Percentiles rank a stretch among this genome's conserved stretches.
These are phyloP conservation scores for Hyperoodon ampullatus DNA, from an alignment of 2,113 vertebrate species.

Conservation along the genomic window DNA sequence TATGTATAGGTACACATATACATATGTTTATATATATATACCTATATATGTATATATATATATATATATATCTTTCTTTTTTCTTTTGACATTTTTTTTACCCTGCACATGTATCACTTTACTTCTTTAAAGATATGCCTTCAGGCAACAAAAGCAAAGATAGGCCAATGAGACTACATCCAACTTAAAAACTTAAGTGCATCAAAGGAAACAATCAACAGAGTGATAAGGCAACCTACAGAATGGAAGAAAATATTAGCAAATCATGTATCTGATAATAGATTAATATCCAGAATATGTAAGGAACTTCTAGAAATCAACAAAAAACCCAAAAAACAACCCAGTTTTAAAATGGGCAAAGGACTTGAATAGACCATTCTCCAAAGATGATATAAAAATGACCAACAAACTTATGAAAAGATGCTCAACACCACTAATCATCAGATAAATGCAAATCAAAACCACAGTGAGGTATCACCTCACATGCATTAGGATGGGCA, in stretches of 20 bases:
- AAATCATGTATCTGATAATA: neutral
- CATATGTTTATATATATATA: neutral
- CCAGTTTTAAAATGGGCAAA: neutral
- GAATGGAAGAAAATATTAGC: neutral
- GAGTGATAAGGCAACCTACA: neutral
- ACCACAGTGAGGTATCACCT: neutral
- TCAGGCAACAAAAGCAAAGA: slow-evolving; percentile 17
- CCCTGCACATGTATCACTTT: neutral
- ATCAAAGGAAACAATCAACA: neutral
- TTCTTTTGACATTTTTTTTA: neutral
- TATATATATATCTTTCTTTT: no score
- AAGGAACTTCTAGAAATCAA: neutral
- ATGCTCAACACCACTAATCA: neutral
- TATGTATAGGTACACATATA: neutral
- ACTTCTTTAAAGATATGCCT: neutral
- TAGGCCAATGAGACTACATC: neutral
- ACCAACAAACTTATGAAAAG: neutral
- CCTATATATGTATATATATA: neutral
- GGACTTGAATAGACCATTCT: neutral
- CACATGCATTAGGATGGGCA: neutral
- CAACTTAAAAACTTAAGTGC: neutral
- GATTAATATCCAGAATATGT: neutral
- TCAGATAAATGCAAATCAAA: neutral
- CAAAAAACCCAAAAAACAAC: neutral
- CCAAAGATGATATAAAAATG: neutral